These are phyloP conservation scores for Oncopeltus fasciatus DNA, from an alignment of 1,140 invertebrate genomes.

Conservation along the genomic window DNA sequence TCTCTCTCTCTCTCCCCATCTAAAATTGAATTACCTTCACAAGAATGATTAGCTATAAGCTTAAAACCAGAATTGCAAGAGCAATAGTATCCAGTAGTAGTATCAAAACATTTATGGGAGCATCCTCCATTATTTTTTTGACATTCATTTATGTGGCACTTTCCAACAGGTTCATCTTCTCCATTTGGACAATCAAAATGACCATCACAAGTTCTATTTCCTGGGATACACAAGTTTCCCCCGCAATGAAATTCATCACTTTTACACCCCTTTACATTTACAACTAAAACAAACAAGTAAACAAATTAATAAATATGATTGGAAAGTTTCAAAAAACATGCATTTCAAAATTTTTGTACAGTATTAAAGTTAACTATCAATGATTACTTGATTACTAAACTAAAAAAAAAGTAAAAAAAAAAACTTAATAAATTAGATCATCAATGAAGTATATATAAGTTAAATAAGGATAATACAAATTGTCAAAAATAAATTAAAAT, in stretches of 20 bases:
- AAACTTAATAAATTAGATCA: no score
- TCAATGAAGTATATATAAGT: no score
- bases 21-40: slow-evolving; percentile 37
- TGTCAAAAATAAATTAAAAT: no score
- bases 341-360: no score
- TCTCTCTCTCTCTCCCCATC: no score
- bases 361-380: no score
- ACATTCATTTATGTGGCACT: slow-evolving; percentile 68
- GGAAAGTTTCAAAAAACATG: no score
- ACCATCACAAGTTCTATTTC: slow-evolving; percentile 45
- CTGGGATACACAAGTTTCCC: slow-evolving; percentile 38
- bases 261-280: slow-evolving; percentile 47
- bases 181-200: slow-evolving; percentile 45
- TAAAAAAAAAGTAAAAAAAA: no score
- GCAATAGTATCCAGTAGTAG: slow-evolving; percentile 59
- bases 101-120: slow-evolving; percentile 64
- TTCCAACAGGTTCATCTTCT: slow-evolving; percentile 49
- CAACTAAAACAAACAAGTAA: not conserved
- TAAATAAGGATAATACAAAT: no score
- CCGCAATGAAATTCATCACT: slow-evolving; percentile 75
- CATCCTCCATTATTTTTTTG: slow-evolving; percentile 69
- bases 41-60: slow-evolving; percentile 55
- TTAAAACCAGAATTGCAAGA: slow-evolving; percentile 60
- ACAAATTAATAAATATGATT: not conserved
- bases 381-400: no score